Evolutionary conservation across 2,888 invertebrate species (phyloP), one percentile per base, ranked within the genome.

Genomic region (Norana najaformis): DNA sequence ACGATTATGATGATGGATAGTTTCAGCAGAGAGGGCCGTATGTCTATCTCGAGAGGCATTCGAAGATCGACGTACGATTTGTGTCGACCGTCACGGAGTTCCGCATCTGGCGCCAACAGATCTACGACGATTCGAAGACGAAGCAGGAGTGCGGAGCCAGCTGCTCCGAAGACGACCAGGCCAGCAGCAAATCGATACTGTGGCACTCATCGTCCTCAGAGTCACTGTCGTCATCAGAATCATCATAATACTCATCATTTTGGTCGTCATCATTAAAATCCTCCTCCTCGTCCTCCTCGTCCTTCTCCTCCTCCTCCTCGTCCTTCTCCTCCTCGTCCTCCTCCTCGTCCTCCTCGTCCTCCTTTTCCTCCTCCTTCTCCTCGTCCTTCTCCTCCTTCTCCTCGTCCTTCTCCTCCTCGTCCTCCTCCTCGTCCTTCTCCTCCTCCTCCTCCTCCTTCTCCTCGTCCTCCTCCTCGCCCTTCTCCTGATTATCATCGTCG

Each of bases 21-120:
- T 85, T 85, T 69, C n/a, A 35, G 37, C 38, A 91, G 90, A 88
- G 89, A 39, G 91, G 91, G 2, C 91, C 91, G 8, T 91, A 91
- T 47, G 90, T 91, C 34, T 91, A 91, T 89, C 14, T 39, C 37
- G 91, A 91, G 83, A 47, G 23, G 0, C 85, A 85, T 85, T 85
- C 85, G 85, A 85, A 85, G 37, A 30, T 85, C 36, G 85, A 85
- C 18, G 14, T 85, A 4, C 35, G 37, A 14, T 85, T 85, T 23
- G 85, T 85, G 18, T 85, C 85, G 4, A 23, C 85, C 35, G 35
- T 85, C 0, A 85, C 85, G 35, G 36, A 85, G n/a, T 91, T 90
- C 41, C 89, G 89, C 83, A 41, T 69, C 88, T 88, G 90, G 89
- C 39, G 83, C 11, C 88, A 85, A 41, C 91, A 91, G 85, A 20